phyloP scores from a whole-genome alignment of 2,797 vertebrate genomes.

The Cossypha polioptera region DNA sequence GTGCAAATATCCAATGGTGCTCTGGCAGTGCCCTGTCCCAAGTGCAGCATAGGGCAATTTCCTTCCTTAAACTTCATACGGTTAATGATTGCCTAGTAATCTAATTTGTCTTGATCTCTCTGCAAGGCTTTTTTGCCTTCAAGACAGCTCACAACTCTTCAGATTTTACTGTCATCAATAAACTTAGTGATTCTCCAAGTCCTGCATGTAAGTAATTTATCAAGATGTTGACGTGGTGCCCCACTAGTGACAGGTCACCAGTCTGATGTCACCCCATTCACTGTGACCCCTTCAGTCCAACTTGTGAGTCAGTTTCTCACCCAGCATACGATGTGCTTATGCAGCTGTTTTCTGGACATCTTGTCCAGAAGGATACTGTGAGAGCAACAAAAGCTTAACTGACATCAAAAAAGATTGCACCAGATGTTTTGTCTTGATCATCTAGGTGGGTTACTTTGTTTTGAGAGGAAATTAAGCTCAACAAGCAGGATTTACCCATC shows the following conservation, averaged over 20 bases:
- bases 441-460: neutral
- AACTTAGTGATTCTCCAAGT: neutral
- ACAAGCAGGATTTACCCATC: neutral
- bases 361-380: neutral
- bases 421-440: neutral
- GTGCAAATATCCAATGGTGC: rapidly evolving
- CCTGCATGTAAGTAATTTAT: neutral
- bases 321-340: neutral
- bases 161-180: neutral
- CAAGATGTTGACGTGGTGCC: neutral
- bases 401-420: neutral
- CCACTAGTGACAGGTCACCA: neutral
- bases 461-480: neutral
- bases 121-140: neutral
- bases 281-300: neutral
- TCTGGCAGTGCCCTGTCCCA: rapidly evolving
- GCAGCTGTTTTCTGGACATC: neutral
- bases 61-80: neutral
- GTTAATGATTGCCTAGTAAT: neutral
- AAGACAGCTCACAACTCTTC: neutral
- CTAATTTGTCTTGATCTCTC: neutral
- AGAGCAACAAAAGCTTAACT: neutral
- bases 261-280: neutral
- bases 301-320: rapidly evolving
- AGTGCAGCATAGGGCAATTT: neutral